A percentile compares a stretch with the other conserved stretches of the same genome.
Conservation (phyloP, 1,140 invertebrate species). For the Drosophila subpulchrella region DNA sequence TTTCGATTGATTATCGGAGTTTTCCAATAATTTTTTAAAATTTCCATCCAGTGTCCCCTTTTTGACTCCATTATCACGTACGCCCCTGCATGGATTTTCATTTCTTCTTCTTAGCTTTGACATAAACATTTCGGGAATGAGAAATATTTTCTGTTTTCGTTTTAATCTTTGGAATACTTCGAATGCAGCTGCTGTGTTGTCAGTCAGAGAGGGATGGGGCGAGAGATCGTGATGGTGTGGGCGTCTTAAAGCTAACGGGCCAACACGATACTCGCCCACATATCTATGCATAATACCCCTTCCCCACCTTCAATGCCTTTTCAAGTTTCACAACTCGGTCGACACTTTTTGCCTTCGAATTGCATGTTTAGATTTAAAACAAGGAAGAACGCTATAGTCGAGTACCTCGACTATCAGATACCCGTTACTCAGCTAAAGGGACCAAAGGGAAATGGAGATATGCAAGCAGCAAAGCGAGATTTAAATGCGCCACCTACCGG, state of each 20-base stretch:
- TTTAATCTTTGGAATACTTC: constrained; percentile 73
- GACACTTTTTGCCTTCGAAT: constrained; percentile 35
- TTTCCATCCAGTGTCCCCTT: neutral
- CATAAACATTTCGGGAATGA: constrained; percentile 63
- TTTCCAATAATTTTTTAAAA: constrained; percentile 41
- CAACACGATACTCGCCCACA: constrained; percentile 57
- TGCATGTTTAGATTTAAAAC: neutral
- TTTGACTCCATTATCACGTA: constrained; percentile 18
- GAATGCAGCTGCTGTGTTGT: constrained; percentile 64
- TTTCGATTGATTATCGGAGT: constrained; percentile 27
- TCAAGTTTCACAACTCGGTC: constrained; percentile 15
- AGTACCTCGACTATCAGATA: no score
- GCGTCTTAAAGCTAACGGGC: constrained; percentile 43
- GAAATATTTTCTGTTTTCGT: constrained; percentile 57
- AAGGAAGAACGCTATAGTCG: no score
- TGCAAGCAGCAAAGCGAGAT: no score
- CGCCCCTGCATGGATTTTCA: constrained; percentile 55
- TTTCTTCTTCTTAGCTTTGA: constrained; percentile 54
- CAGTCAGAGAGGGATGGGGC: constrained; percentile 14
- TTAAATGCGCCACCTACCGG: no score
- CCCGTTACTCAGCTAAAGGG: no score
- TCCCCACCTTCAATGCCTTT: constrained; percentile 4
- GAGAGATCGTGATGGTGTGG: constrained; percentile 25
- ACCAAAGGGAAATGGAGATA: no score
- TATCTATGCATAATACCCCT: constrained; percentile 11